Percentiles rank a stretch among this genome's conserved stretches.
phyloP scores from a whole-genome alignment of 2,888 invertebrate genomes.

The Stenchaetothrips biformis region DNA sequence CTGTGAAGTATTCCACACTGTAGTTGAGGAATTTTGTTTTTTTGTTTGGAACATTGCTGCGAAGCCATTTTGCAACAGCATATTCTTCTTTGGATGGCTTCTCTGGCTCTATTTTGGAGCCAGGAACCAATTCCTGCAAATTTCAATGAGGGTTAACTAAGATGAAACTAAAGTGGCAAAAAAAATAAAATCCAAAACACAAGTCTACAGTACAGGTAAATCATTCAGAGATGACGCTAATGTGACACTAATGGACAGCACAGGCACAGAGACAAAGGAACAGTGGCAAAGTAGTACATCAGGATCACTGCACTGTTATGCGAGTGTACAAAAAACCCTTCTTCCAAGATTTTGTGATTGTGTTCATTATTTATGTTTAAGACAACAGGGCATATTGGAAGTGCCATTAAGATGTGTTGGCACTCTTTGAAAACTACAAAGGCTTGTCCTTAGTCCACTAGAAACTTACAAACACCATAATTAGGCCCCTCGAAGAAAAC shows the following conservation, averaged over 20 bases:
- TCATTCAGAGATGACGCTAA: background rate
- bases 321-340: background rate
- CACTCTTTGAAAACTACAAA: background rate
- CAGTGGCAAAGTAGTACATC: background rate
- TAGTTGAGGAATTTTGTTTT: slow-evolving; percentile 95
- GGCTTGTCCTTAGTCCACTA: background rate
- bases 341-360: background rate
- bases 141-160: background rate
- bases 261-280: background rate
- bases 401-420: background rate
- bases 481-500: background rate
- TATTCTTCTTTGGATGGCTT: slow-evolving; percentile 89
- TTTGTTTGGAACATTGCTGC: slow-evolving; percentile 88
- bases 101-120: slow-evolving; percentile 53
- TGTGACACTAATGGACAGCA: background rate
- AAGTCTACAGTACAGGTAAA: background rate
- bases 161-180: background rate
- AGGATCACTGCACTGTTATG: background rate
- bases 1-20: slow-evolving; percentile 94
- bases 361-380: background rate
- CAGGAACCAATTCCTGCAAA: slow-evolving; percentile 47
- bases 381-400: background rate
- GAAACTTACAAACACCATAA: background rate
- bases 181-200: background rate
- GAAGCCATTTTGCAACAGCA: slow-evolving; percentile 88